These are phyloP conservation scores for Drosophila pachea DNA, from an alignment of 1,140 invertebrate genomes.

Conservation along the genomic window DNA sequence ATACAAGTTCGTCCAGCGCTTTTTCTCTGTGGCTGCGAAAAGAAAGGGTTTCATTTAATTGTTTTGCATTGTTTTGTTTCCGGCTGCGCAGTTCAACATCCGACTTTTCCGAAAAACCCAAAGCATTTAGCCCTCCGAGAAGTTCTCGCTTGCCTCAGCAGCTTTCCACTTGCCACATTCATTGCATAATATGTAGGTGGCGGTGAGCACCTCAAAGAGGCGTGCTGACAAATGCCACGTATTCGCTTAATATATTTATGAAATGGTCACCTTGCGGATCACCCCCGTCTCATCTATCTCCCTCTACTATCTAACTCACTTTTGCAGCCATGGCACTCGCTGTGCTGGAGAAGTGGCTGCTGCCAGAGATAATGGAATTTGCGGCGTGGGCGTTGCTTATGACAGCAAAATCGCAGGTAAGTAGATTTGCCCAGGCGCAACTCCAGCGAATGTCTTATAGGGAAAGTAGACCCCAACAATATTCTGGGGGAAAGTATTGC, in stretches of 20 bases:
- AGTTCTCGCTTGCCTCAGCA: conserved; percentile 6
- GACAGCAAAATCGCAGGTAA: conserved; percentile 97
- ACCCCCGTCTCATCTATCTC: background rate
- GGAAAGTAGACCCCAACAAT: conserved; percentile 1
- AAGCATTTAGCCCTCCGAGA: conserved; percentile 1
- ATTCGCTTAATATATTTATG: conserved; percentile 38
- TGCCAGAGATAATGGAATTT: conserved; percentile 96
- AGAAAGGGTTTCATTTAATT: conserved; percentile 12
- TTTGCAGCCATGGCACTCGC: conserved; percentile 92
- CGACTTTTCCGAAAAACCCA: conserved; percentile 2
- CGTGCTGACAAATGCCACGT: conserved; percentile 24
- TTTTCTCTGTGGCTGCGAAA: background rate
- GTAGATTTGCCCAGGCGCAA: conserved; percentile 56
- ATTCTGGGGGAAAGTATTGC: conserved; percentile 28
- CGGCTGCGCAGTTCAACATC: conserved; percentile 6
- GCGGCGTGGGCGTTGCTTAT: conserved; percentile 99
- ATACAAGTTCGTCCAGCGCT: background rate
- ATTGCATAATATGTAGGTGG: conserved; percentile 27
- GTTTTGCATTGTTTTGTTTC: conserved; percentile 1
- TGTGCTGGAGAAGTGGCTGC: conserved; percentile 98
- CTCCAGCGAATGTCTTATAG: background rate
- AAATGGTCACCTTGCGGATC: conserved; percentile 11
- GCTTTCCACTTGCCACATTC: conserved; percentile 19
- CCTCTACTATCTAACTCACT: background rate
- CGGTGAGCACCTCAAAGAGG: conserved; percentile 8